Base-by-base conservation (phyloP, 2,113 vertebrate genomes). In the Dicrurus megarhynchus region DNA sequence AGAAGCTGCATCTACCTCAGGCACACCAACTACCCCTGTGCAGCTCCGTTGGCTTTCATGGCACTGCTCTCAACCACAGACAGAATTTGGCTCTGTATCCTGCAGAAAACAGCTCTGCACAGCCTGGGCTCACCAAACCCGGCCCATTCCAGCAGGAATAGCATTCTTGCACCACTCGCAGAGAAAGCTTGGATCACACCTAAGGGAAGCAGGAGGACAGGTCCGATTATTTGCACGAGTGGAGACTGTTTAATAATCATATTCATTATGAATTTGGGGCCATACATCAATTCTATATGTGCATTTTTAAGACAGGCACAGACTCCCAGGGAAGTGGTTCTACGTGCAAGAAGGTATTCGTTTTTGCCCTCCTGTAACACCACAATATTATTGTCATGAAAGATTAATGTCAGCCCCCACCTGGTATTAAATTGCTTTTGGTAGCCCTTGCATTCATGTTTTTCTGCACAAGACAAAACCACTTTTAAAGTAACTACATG, bases 311-410 rank as follows among this genome's bases (percentile, higher is more conserved):
- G 92, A 94, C 96, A 96, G 86, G 83, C 88, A 71, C 93, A 92
- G 95, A 84, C 69, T 96, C 90, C 37, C 26, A 86, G 94, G 77
- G 89, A 95, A 93, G 95, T n/a, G 83, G 91, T 65, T 95, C n/a
- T 75, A 60, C 0, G 14, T 86, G 79, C 68, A 52, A 65, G 86
- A 52, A 94, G 90, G 87, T 84, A 95, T n/a, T 93, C 9, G 12
- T 23, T 90, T 96, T 96, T 96, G 96, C 94, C 95, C 92, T 96
- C 67, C 92, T 71, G 84, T 87, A 97, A 95, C 92, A 93, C 88
- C 92, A 59, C 92, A 89, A 90, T 96, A 96, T 96, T 97, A 97
- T 96, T 96, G 93, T 96, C 96, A 96, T 97, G 87, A 95, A 96
- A 96, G 95, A 97, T 95, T 96, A 97, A 96, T 97, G 96, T 93